Conservation (phyloP, 2,888 invertebrate species). For the Phortica magna region DNA sequence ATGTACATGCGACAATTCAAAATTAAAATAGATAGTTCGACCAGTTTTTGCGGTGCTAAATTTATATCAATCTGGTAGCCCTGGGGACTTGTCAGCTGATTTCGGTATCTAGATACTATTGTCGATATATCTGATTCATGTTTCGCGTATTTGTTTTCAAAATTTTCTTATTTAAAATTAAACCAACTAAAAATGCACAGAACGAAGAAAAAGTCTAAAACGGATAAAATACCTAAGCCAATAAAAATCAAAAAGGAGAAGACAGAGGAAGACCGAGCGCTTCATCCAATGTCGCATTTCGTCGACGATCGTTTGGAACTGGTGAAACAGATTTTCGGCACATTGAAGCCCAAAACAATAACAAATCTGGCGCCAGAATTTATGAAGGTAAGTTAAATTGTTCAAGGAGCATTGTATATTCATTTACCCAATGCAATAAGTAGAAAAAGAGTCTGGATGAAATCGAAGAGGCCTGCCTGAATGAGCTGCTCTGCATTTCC, state of each 20-base stretch:
- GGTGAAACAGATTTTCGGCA: constrained; percentile 81
- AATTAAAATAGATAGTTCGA: no score
- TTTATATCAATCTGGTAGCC: no score
- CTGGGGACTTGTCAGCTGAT: no score
- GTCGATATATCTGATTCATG: no score
- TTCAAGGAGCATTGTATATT: neutral
- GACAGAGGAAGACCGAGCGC: constrained; percentile 78
- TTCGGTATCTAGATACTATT: no score
- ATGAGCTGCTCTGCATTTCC: constrained; percentile 82
- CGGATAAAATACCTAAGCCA: constrained; percentile 72
- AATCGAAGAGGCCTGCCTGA: constrained; percentile 81
- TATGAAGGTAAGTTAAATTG: constrained; percentile 65
- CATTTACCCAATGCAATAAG: neutral
- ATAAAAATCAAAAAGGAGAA: constrained; percentile 75
- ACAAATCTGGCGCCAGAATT: constrained; percentile 81
- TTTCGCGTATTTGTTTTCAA: no score
- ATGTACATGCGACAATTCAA: no score
- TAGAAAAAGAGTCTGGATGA: constrained; percentile 78
- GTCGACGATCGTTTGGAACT: constrained; percentile 82
- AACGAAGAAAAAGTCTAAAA: constrained; percentile 60
- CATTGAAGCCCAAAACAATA: constrained; percentile 80
- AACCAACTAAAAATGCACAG: constrained; percentile 61
- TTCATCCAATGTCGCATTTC: constrained; percentile 80
- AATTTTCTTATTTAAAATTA: neutral
- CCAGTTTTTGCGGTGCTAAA: no score